Evolutionary conservation across 2,113 vertebrate genomes (phyloP).

Genomic region (Spheniscus mendiculus): DNA sequence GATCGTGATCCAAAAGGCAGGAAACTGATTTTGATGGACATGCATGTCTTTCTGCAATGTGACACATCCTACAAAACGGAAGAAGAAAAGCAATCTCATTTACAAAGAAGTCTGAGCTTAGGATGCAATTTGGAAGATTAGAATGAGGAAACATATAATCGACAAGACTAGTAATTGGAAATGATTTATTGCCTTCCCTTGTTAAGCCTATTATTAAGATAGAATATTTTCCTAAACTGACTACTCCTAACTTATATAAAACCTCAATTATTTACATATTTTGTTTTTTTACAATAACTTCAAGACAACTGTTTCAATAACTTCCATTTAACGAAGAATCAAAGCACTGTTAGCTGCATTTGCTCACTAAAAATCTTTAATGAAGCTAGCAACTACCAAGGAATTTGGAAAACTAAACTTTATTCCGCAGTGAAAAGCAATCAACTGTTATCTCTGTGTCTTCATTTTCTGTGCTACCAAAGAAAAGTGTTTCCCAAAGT

Average conservation of each 20-base stretch:
- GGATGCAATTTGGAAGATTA: slow-evolving; percentile 31
- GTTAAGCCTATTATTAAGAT: slow-evolving; percentile 35
- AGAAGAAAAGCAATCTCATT: slow-evolving; percentile 27
- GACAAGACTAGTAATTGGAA: slow-evolving; percentile 43
- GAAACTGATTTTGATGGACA: background rate
- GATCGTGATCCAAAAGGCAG: background rate
- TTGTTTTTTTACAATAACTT: background rate
- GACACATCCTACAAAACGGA: background rate
- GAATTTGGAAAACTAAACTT: slow-evolving; percentile 2
- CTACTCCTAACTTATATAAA: background rate
- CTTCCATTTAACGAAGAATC: background rate
- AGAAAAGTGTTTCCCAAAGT: background rate
- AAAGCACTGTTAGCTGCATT: background rate
- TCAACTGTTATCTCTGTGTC: slow-evolving; percentile 2
- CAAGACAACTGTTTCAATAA: slow-evolving; percentile 25
- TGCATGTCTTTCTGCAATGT: background rate
- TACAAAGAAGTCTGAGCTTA: slow-evolving; percentile 13
- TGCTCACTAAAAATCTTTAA: background rate
- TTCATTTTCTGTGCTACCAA: slow-evolving; percentile 3
- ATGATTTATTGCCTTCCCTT: slow-evolving; percentile 54
- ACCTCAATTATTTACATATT: background rate
- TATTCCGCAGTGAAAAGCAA: slow-evolving; percentile 30
- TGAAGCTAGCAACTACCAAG: background rate
- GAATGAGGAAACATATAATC: slow-evolving; percentile 29
- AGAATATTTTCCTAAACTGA: slow-evolving; percentile 35